Evolutionary conservation across 2,113 vertebrate genomes (phyloP).

Genomic region (Atlantisia rogersi): DNA sequence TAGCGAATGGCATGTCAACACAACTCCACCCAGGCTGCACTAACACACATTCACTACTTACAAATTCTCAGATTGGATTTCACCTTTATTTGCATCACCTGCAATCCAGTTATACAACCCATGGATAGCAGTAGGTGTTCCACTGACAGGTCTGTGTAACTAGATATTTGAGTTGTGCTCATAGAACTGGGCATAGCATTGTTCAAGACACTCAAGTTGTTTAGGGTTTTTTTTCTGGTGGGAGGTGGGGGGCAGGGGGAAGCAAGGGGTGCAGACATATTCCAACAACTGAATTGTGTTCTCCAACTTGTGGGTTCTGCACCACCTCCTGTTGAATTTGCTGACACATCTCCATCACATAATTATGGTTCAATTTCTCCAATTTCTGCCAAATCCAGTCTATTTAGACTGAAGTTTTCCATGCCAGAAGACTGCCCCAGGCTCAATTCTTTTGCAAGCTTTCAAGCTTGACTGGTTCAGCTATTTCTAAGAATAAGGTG

Average conservation of each 20-base stretch:
- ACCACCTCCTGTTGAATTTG: neutral
- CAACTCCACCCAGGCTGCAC: neutral
- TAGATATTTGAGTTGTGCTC: neutral
- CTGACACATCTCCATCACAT: neutral
- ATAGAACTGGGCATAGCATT: neutral
- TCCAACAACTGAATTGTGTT: fast-evolving
- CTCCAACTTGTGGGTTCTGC: neutral
- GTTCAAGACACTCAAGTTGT: neutral
- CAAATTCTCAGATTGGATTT: neutral
- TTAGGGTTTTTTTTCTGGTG: no score
- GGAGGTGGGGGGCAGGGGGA: no score
- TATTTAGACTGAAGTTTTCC: neutral
- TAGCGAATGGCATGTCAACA: neutral
- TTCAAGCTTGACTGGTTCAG: neutral
- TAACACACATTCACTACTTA: neutral
- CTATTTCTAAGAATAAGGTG: neutral
- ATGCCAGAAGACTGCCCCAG: neutral
- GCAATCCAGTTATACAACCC: neutral
- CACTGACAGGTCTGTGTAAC: neutral
- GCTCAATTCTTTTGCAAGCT: neutral
- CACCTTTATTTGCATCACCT: neutral
- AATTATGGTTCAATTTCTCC: neutral
- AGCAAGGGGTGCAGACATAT: no score
- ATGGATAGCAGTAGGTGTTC: neutral
- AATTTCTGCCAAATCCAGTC: neutral